Base-by-base conservation (phyloP, 2,888 invertebrate species). In the Heliconius sara region DNA sequence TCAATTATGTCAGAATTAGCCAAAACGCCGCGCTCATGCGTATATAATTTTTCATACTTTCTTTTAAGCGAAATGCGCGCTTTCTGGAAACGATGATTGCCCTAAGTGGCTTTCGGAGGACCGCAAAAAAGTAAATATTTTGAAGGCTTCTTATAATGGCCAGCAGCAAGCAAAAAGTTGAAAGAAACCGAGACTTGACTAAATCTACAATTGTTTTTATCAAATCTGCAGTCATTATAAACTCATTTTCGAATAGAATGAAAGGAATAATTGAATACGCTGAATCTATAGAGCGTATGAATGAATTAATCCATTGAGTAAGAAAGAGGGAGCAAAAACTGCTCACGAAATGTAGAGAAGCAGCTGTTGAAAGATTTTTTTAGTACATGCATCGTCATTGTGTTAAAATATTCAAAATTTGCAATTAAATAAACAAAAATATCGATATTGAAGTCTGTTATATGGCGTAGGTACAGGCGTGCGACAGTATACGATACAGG, bases 1-100 rank as follows among this genome's bases (percentile, higher is more conserved):
- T 87, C 85, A 85, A 86, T 87, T 85, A 85, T 80, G 70, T 83
- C 80, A 22, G 79, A 77, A 80, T 83, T 83, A 83, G 81, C 81
- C 78, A 83, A 85, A 83, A 80, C 80, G 80, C 80, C 72, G 76
- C 72, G 65, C 80, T 78, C 67, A 52, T 34, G 76, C 67, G 63
- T 70, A 65, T 57, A 72, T 71, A 75, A 76, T 81, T 72, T 76
- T 73, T 77, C 67, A 76, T 77, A 52, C 73, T 70, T 78, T 79
- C 77, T 81, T 83, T 81, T 78, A 71, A 77, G 63, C n/a, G 68
- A 80, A 83, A 80, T 67, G 78, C 71, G 80, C 78, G 71, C 68
- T 80, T 80, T 79, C 77, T 65, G 80, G 81, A 80, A 81, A 78
- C 65, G 74, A 75, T 81, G 81, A 82, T 83, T 79, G 77, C 79